Evolutionary conservation across 1,140 invertebrate genomes (phyloP).

Genomic region (Drosophila hydei): DNA sequence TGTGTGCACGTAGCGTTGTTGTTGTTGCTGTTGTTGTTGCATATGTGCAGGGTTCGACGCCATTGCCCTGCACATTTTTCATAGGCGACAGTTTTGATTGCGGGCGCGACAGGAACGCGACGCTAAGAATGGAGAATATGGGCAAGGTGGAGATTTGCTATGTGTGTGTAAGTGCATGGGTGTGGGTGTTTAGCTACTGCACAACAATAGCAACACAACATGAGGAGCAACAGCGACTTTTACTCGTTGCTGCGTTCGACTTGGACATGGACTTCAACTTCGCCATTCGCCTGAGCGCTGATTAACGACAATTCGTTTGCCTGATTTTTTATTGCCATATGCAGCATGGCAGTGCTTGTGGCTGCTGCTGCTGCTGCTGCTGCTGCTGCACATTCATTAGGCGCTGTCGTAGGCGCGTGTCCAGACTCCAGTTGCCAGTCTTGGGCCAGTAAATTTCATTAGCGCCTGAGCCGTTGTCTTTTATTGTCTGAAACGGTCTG

Average conservation of each 20-base stretch:
- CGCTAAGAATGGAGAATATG: conserved; percentile 5
- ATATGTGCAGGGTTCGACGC: conserved; percentile 49
- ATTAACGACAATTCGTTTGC: conserved; percentile 82
- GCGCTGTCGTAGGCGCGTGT: conserved; percentile 75
- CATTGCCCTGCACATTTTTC: conserved; percentile 77
- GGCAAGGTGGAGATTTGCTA: conserved; percentile 22
- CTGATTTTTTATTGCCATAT: conserved; percentile 75
- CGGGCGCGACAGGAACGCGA: conserved; percentile 31
- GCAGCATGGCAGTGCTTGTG: conserved; percentile 12
- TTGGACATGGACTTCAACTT: conserved; percentile 33
- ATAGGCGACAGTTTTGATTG: conserved; percentile 80
- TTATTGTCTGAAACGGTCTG: conserved; percentile 51
- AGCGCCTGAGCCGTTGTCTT: conserved; percentile 61
- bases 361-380: conserved; percentile 18
- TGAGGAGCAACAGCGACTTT: conserved; percentile 21
- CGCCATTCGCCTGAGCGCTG: conserved; percentile 56
- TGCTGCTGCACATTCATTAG: conserved; percentile 72
- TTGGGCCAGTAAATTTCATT: conserved; percentile 69
- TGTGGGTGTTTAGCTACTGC: conserved; percentile 43
- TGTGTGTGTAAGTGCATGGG: conserved; percentile 19
- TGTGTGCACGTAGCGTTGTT: conserved; percentile 1
- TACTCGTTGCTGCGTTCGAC: conserved; percentile 11
- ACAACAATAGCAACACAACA: conserved; percentile 12
- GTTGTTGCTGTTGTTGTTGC: conserved; percentile 26
- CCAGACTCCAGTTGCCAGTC: conserved; percentile 18